These are phyloP conservation scores for Odontothrips loti DNA, from an alignment of 2,888 invertebrate genomes.

Conservation along the genomic window DNA sequence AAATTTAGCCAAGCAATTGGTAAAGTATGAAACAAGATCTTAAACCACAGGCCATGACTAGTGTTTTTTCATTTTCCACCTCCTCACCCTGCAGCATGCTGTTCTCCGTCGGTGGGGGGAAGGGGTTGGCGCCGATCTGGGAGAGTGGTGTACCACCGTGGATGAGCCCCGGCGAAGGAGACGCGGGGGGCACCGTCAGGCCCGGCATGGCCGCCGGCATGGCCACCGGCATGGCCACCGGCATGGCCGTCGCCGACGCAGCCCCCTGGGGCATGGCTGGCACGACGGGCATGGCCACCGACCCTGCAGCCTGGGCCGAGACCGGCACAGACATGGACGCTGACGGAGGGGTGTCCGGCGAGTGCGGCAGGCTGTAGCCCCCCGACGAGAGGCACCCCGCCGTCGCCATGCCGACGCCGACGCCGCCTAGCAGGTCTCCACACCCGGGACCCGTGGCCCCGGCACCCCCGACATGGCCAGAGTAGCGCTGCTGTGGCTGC, in stretches of 20 bases:
- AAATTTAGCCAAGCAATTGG: not conserved
- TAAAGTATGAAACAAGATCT: not conserved
- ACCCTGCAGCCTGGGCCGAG: constrained; percentile 36
- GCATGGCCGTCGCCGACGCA: too few species aligned
- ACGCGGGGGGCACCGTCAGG: constrained; percentile 42
- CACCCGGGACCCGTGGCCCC: constrained; percentile 35
- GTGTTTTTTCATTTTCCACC: too few species aligned
- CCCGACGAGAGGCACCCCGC: constrained; percentile 29
- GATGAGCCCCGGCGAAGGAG: constrained; percentile 53
- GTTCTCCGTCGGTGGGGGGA: constrained; percentile 54
- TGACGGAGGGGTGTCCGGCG: constrained; percentile 34
- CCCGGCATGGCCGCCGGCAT: constrained; percentile 37
- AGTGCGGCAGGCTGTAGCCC: constrained; percentile 32
- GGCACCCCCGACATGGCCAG: constrained; percentile 28
- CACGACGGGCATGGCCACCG: constrained; percentile 42
- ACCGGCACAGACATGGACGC: constrained; percentile 37
- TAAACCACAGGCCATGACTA: constrained; percentile 36
- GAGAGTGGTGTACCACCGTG: constrained; percentile 83
- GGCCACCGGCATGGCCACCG: constrained; percentile 42
- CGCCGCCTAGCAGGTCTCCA: constrained; percentile 34
- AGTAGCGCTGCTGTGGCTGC: constrained; percentile 21
- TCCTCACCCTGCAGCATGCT: constrained; percentile 50
- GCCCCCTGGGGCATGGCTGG: too few species aligned
- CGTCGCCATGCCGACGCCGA: constrained; percentile 26
- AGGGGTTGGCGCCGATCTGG: constrained; percentile 73